Evolutionary conservation across 2,797 vertebrate genomes (phyloP), one percentile per base, ranked within the genome.

Genomic region (Neomorphus geoffroyi): DNA sequence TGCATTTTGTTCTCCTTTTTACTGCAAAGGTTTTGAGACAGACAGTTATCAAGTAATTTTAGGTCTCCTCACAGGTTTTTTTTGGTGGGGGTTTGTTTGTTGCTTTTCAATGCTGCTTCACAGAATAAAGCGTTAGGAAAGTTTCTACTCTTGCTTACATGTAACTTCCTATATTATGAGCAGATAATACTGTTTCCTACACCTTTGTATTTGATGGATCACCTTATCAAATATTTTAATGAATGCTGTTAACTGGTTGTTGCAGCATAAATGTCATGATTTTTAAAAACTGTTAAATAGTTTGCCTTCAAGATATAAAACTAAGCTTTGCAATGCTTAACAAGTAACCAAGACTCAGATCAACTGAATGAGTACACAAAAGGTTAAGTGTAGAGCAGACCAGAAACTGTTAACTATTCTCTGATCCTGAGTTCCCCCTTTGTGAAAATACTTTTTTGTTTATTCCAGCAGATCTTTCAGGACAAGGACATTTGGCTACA

Each of bases 401-500:
- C 3, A 3, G 17, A 71, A 80, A 41, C 8, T 41, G 10, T 54
- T n/a, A 82, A 80, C 27, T 48, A 0, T 53, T 74, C 45, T 70
- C 74, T 90, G 60, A 43, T 80, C 41, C n/a, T 32, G 39, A 80
- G 27, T 43, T 84, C 7, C 7, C 80, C 35, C 60, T 87, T 85
- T 48, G 65, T 30, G 71, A 79, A 64, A 80, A 46, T 51, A 56
- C 37, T 53, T 84, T 16, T 86, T 60, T 86, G 26, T 88, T 61
- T 46, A 82, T 90, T 96, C 65, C 93, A 97, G 96, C 97, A 99
- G 99, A 99, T 96, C 96, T 98, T 73, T 98, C 98, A 11, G 98
- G 99, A 83, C 99, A 99, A 97, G 98, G 99, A 83, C 99, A 99
- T 96, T 97, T 99, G 82, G 99, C 99, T 88, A 99, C 99, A 3